Base-by-base conservation (phyloP, 2,888 invertebrate species). In the Amitus sp. region DNA sequence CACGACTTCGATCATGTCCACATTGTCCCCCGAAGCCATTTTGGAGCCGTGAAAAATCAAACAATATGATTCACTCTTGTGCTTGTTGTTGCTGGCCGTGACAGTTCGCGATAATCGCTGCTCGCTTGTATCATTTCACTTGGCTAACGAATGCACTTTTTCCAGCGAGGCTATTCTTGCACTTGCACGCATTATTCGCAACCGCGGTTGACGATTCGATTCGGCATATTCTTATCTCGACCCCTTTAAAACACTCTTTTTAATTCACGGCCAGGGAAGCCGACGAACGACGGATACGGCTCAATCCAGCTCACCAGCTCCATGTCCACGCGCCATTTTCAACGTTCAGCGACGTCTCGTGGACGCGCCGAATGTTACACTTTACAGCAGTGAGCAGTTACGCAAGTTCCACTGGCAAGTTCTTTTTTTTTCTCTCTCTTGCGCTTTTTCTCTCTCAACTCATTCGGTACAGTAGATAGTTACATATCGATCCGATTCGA, bases 21-120 rank as follows among this genome's bases (percentile, higher is more conserved):
- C 86, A 80, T 85, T 89, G 85, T 92, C 92, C 82, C 91, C 91
- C 84, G 92, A 91, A 87, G 92, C 93, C 93, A 93, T 93, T 85
- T 86, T 85, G 82, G 75, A 57, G 51, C 47, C 59, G 27, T 53
- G 39, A 20, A 47, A 47, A 47, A 43, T 43, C 37, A 12, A 12
- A 9, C 61, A 37, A 58, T 61, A 54, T 64, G 56, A 62, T 65
- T 54, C 55, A 54, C 62, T 58, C 60, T n/a, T n/a, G n/a, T n/a
- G n/a, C n/a, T n/a, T n/a, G n/a, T n/a, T n/a, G n/a, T n/a, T 52
- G 63, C 66, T 65, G 65, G 54, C 53, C 55, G 48, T 47, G 59
- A 50, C 47, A 46, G 53, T 65, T 42, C 50, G 47, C n/a, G 46
- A 54, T n/a, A 23, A 42, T 46, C 47, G 52, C 48, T 58, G 50